Evolutionary conservation across 2,113 vertebrate genomes (phyloP), one percentile per base, ranked within the genome.

Genomic region (Cyprinus carpio): DNA sequence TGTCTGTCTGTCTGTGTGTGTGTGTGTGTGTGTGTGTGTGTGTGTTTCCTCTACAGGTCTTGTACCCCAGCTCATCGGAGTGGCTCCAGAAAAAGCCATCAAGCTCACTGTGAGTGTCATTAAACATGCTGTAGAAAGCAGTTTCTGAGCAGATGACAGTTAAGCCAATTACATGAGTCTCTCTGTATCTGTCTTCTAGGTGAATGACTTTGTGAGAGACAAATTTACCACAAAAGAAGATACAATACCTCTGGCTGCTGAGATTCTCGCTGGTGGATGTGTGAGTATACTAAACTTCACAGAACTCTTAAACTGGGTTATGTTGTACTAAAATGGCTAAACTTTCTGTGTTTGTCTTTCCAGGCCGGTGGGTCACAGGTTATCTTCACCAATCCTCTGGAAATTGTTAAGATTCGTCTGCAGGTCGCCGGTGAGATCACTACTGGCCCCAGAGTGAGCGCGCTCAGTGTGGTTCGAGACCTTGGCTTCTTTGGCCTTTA

Each of bases 1-100:
- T 1, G 31, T 34, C 31, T 34, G 31, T 34, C 31, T 34, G 31
- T 34, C 31, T 34, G 3, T 34, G 31, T 34, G 31, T 34, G 31
- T 34, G 31, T 34, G 31, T 34, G 34, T 34, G 34, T 34, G 34
- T 40, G 37, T 40, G 37, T 40, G 37, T 8, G 67, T 85, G 65
- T 85, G 54, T 37, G 40, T 71, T 62, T 54, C 49, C 2, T 58
- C 11, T 46, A 87, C 93, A 99, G 98, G 98, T 93, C 96, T 99
- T 88, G 94, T 99, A 90, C 98, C 98, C 84, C 98, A 99, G 89
- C 96, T 99, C 75, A 97, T 99, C 90, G 98, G 98, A 65, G 98
- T 99, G 89, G 98, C 98, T 89, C 98, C 98, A 87, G 98, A 99
- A 95, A 99, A 99, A 89, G 98, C 98, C 88, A 99, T 99, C 93